Evolutionary conservation across 30 jellyfish, hydroid and myxozoan species (phyloP).

Genomic region (Mastigias papua): DNA sequence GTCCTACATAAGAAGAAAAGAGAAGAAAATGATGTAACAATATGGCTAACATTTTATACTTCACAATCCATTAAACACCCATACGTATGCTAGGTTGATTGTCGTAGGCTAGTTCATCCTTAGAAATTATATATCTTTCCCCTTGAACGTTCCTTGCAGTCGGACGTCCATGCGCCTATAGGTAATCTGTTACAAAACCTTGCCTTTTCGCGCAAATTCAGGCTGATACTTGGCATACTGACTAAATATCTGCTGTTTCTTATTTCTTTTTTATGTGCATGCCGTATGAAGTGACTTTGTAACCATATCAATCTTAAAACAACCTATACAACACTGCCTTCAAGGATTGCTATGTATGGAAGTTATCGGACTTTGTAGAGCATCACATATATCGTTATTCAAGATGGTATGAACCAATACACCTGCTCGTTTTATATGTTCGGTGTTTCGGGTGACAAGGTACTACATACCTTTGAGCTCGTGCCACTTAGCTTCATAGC

Average conservation of each 20-base stretch:
- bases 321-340: too few species aligned
- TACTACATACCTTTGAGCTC: slow-evolving; percentile 51
- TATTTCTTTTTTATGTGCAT: slow-evolving; percentile 33
- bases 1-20: too few species aligned
- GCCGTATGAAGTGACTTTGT: slow-evolving; percentile 51
- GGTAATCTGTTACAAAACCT: slow-evolving; percentile 38
- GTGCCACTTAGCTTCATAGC: slow-evolving; percentile 24
- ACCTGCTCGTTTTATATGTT: slow-evolving; percentile 45
- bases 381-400: slow-evolving; percentile 19
- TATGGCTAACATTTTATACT: too few species aligned
- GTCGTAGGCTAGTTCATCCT: slow-evolving; percentile 4
- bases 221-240: slow-evolving; percentile 43
- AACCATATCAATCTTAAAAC: too few species aligned
- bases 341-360: too few species aligned
- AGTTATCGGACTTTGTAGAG: too few species aligned
- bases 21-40: too few species aligned
- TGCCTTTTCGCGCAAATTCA: slow-evolving; percentile 50
- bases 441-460: slow-evolving; percentile 38
- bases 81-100: too few species aligned
- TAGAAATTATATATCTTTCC: slow-evolving; percentile 22
- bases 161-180: slow-evolving; percentile 22
- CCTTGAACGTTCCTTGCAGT: slow-evolving; percentile 20
- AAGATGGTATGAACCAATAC: slow-evolving; percentile 39
- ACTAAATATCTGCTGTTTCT: slow-evolving; percentile 57
- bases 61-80: too few species aligned